Conservation (phyloP, 1,140 invertebrate genomes). For the Drosophila rhopaloa region DNA sequence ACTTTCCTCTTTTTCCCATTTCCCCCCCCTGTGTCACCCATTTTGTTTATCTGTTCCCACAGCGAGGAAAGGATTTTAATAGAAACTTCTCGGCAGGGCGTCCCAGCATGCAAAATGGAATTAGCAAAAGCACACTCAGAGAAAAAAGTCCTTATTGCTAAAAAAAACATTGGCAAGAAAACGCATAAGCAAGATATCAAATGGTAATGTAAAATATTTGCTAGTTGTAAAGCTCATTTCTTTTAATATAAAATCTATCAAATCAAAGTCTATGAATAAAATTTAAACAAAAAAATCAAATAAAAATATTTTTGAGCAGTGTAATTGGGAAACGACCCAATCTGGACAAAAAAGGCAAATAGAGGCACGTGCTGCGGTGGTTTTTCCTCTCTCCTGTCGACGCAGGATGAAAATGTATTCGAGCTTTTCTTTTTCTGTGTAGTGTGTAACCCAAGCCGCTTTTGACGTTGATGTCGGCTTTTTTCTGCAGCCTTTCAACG, state of each 20-base stretch:
- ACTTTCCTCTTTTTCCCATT: not conserved
- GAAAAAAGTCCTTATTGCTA: not conserved
- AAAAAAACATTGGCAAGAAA: too few relatives aligned
- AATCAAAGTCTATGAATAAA: not conserved
- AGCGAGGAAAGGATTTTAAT: constrained; percentile 46
- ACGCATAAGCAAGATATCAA: too few relatives aligned
- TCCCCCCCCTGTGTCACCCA: not conserved
- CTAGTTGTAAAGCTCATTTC: too few relatives aligned
- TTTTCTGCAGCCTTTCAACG: constrained; percentile 52
- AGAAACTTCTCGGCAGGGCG: constrained; percentile 44
- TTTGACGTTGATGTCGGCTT: constrained; percentile 24
- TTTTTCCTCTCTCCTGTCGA: constrained; percentile 29
- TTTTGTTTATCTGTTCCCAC: constrained; percentile 33
- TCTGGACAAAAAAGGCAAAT: constrained; percentile 43
- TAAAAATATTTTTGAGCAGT: not conserved
- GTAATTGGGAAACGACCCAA: constrained; percentile 32
- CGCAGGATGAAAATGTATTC: constrained; percentile 13
- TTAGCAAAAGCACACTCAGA: constrained; percentile 26
- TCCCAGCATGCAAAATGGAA: constrained; percentile 49
- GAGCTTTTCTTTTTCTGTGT: constrained; percentile 3
- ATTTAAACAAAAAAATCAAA: not conserved
- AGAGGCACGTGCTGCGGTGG: constrained; percentile 33
- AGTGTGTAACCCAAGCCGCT: constrained; percentile 22
- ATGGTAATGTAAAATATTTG: too few relatives aligned
- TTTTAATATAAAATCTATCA: too few relatives aligned